Conservation (phyloP, 1,140 invertebrate genomes). For the Habropoda laboriosa region DNA sequence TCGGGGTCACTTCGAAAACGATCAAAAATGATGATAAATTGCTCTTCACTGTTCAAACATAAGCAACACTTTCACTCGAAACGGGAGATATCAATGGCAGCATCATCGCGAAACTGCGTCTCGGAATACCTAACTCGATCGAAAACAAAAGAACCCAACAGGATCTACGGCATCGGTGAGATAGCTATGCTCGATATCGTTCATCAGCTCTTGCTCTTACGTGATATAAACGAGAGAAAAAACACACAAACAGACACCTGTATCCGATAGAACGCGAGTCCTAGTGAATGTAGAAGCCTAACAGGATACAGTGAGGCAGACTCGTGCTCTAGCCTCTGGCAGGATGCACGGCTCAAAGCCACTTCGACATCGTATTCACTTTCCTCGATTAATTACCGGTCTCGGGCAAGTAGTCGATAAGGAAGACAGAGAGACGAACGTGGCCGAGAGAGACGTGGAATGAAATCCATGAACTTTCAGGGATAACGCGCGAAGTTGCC, state of each 20-base stretch:
- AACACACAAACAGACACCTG: no score
- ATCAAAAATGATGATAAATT: no score
- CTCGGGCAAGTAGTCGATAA: slow-evolving; percentile 10
- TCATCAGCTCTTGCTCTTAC: neutral
- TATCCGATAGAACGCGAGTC: slow-evolving; percentile 9
- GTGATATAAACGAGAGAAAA: no score
- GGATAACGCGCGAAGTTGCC: slow-evolving; percentile 49
- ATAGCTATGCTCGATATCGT: neutral
- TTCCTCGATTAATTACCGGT: slow-evolving; percentile 49
- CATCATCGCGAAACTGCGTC: neutral
- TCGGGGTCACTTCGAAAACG: no score
- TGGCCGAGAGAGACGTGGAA: slow-evolving; percentile 27
- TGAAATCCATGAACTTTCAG: slow-evolving; percentile 60
- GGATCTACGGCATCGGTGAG: neutral
- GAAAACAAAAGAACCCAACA: slow-evolving; percentile 7
- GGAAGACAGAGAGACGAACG: slow-evolving; percentile 20
- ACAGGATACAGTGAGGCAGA: slow-evolving; percentile 4
- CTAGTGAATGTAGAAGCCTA: slow-evolving; percentile 16
- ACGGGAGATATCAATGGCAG: neutral
- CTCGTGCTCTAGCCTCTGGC: slow-evolving; percentile 13
- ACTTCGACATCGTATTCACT: slow-evolving; percentile 23
- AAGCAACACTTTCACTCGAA: neutral
- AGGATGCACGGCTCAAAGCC: slow-evolving; percentile 24
- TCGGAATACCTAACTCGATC: neutral
- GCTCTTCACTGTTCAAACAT: no score